phyloP scores from a whole-genome alignment of 2,113 vertebrate species.

The Ivindomyrus marchei region DNA sequence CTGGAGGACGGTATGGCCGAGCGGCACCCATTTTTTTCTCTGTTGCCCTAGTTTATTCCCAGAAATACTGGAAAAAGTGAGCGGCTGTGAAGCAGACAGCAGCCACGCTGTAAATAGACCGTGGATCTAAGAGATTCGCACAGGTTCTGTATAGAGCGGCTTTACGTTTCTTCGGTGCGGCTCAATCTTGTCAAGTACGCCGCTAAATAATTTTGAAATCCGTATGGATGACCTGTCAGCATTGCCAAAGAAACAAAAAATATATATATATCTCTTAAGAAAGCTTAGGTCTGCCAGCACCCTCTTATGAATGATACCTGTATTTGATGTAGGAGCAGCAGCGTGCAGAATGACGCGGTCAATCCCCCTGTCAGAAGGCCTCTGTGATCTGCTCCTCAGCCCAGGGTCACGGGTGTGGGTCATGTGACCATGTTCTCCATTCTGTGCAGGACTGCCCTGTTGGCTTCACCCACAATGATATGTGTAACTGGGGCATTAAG shows the following conservation, averaged over 20 bases:
- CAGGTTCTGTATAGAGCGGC: neutral
- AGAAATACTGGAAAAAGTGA: constrained; percentile 16
- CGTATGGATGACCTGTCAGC: neutral
- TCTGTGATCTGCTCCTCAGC: neutral
- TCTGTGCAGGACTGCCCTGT: constrained; percentile 30
- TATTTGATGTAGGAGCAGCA: neutral
- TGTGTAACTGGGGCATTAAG: constrained; percentile 38
- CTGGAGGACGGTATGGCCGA: constrained; percentile 38
- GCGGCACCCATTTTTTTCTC: constrained; percentile 30
- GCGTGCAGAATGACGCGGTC: no score
- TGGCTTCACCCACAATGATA: constrained; percentile 32
- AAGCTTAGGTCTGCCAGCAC: neutral
- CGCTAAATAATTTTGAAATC: neutral
- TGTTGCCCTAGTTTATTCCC: constrained; percentile 43
- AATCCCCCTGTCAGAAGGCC: neutral
- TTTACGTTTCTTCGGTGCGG: neutral
- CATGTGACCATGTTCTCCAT: neutral
- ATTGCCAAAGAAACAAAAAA: neutral
- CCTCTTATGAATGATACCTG: neutral
- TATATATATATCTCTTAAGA: neutral
- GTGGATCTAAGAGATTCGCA: neutral
- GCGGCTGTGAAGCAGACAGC: neutral
- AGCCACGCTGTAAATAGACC: neutral
- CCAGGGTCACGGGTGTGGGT: neutral
- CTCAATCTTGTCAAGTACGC: neutral